Evolutionary conservation across 2,113 vertebrate species (phyloP).

Genomic region (Rhinolophus ferrumequinum): DNA sequence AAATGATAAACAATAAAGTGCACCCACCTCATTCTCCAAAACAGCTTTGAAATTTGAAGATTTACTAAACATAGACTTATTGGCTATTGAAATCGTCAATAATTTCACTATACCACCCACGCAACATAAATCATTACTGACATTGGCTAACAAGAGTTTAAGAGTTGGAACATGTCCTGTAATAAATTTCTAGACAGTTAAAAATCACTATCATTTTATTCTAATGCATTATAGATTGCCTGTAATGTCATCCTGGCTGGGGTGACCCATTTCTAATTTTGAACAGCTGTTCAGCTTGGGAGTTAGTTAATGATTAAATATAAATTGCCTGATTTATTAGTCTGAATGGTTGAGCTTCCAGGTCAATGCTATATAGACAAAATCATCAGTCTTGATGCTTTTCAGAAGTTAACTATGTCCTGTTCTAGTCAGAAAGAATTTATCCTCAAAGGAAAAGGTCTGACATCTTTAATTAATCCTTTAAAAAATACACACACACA

Average conservation of each 20-base stretch:
- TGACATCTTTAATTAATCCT: constrained; percentile 87
- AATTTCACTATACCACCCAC: constrained; percentile 90
- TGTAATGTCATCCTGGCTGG: constrained; percentile 98
- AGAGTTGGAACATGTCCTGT: constrained; percentile 95
- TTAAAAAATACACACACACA: constrained; percentile 11
- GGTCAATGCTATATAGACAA: constrained; percentile 99
- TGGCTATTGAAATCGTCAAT: constrained; percentile 94
- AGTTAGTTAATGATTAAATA: constrained; percentile 99
- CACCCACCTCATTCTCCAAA: constrained; percentile 89
- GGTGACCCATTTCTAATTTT: constrained; percentile 99
- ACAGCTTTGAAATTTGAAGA: constrained; percentile 90
- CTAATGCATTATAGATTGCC: constrained; percentile 99
- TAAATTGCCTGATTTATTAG: constrained; percentile 99
- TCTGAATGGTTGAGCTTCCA: constrained; percentile 97
- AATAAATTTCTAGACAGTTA: constrained; percentile 99
- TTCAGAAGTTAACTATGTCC: constrained; percentile 95
- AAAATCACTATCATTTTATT: constrained; percentile 99
- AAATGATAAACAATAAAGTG: constrained; percentile 87
- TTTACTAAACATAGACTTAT: constrained; percentile 93
- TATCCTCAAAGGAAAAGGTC: constrained; percentile 89
- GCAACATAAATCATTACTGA: constrained; percentile 95
- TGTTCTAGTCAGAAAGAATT: constrained; percentile 92
- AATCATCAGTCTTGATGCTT: constrained; percentile 99
- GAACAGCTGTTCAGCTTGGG: constrained; percentile 99
- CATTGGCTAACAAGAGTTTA: constrained; percentile 94